Conservation (phyloP, 2,888 invertebrate genomes). For the Hetaerina titia region DNA sequence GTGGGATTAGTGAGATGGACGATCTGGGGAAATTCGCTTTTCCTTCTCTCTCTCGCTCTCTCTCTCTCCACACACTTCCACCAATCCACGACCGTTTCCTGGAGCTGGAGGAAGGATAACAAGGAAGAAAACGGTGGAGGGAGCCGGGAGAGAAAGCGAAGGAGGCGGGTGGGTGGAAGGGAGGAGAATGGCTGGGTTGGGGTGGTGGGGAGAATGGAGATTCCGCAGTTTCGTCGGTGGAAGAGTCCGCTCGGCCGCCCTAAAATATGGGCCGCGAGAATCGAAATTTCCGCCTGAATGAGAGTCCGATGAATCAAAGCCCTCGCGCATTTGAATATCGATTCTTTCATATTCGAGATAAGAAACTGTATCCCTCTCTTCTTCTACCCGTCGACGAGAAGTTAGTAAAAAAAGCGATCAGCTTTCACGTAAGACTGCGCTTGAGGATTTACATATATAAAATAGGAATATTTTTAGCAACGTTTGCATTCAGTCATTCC, state of each 20-base stretch:
- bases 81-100: neutral
- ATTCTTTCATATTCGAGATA: neutral
- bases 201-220: neutral
- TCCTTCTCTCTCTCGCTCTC: neutral
- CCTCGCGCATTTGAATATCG: neutral
- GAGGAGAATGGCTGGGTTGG: neutral
- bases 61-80: neutral
- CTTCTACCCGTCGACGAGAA: neutral
- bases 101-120: neutral
- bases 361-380: neutral
- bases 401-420: neutral
- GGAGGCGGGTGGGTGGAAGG: neutral
- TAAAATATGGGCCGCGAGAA: neutral
- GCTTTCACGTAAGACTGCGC: neutral
- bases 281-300: neutral
- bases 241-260: neutral
- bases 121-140: neutral
- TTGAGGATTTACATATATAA: too few species aligned
- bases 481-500: too few species aligned
- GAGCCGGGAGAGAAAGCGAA: neutral
- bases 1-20: neutral
- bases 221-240: neutral
- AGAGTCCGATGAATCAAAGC: neutral
- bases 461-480: too few species aligned
- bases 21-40: neutral